Evolutionary conservation across 2,888 invertebrate species (phyloP), one percentile per base, ranked within the genome.

Genomic region (Cylloceria caligata): DNA sequence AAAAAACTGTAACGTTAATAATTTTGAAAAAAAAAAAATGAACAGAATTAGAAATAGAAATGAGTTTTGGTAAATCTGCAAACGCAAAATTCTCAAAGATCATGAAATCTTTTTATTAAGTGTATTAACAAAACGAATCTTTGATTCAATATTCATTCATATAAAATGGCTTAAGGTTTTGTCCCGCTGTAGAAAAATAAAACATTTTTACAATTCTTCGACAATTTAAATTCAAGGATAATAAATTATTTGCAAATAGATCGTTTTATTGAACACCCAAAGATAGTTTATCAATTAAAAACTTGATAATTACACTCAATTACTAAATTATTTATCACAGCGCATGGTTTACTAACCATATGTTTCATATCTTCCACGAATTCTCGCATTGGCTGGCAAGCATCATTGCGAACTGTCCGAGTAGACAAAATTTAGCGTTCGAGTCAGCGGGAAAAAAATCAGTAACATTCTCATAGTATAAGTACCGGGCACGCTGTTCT

Each of bases 401-500:
- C 34, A 24, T 52, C 27, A 52, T 49, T 11, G 24, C 39, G 24
- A 27, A 30, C 7, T 11, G 52, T n/a, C 36, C 36, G 68, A 55
- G 36, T 34, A 62, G 36, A 62, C 39, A 55, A 55, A 52, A 36
- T 36, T 7, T 45, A 24, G 30, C 7, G 30, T 45, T n/a, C 27
- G 13, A 24, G 30, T 34, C 7, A 13, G 5, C 19, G 27, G 30
- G 65, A 39, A 27, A 49, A 74, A 65, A 55, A 74, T 74, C 65
- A 30, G 19, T 30, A 16, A 39, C 57, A 57, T 24, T 65, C 19
- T 24, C 36, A 7, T 45, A 47, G 47, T 39, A 11, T 13, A 24
- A 57, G 65, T 57, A 57, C n/a, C 36, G 47, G 65, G 69, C 52
- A 47, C 47, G 47, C 30, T n/a, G 72, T 62, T 67, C 52, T 24